Evolutionary conservation across 1,140 invertebrate species (phyloP).

Genomic region (Ips nitidus): DNA sequence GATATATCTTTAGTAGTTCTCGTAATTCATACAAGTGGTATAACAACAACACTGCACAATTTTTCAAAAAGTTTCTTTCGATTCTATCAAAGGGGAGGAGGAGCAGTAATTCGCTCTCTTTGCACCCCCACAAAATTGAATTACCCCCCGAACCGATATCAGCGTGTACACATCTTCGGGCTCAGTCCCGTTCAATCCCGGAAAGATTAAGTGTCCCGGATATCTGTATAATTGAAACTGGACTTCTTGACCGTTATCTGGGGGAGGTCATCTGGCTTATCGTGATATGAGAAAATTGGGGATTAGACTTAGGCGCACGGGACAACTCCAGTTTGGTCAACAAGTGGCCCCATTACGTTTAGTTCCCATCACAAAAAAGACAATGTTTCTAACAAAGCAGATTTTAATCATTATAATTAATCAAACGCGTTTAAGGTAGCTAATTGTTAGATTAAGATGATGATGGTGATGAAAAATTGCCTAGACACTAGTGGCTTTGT

Average conservation of each 20-base stretch:
- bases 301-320: conserved; percentile 19
- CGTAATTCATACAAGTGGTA: no score
- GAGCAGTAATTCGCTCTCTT: background rate
- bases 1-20: no score
- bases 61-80: no score
- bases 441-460: no score
- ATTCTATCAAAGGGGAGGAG: no score
- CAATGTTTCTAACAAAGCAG: no score
- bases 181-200: background rate
- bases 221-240: conserved; percentile 34
- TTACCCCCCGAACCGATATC: conserved; percentile 10
- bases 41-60: no score
- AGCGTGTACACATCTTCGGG: conserved; percentile 3
- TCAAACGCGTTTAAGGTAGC: no score
- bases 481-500: no score
- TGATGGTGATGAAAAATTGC: no score
- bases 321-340: conserved; percentile 14
- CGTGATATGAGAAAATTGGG: conserved; percentile 34
- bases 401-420: no score
- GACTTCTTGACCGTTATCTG: conserved; percentile 33
- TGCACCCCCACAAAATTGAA: conserved; percentile 9
- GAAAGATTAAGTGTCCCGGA: conserved; percentile 31
- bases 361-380: no score
- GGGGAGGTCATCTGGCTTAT: conserved; percentile 27
- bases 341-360: conserved; percentile 4